A percentile compares a stretch with the other conserved stretches of the same genome.
These are phyloP conservation scores for Acrocyrtus sp. DNA, from an alignment of 2,888 invertebrate species.

Conservation along the genomic window DNA sequence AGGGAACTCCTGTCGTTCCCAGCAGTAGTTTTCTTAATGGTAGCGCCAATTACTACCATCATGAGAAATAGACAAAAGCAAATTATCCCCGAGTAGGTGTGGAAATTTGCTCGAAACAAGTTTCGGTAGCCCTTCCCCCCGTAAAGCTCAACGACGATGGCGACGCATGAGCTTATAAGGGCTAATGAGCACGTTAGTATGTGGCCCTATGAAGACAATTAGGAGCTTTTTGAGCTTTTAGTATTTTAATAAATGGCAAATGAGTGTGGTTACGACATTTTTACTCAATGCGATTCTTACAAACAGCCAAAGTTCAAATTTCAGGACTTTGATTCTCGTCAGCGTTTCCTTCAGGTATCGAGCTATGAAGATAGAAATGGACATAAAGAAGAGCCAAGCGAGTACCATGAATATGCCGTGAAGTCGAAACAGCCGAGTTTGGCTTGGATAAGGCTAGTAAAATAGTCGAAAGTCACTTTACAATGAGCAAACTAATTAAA, in stretches of 20 bases:
- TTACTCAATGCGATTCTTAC: slow-evolving; percentile 7
- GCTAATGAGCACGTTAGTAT: neutral
- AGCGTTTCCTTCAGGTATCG: slow-evolving; percentile 51
- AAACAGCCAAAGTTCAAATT: slow-evolving; percentile 27
- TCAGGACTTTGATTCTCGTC: neutral
- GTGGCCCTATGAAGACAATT: slow-evolving; percentile 5
- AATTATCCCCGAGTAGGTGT: slow-evolving; percentile 17
- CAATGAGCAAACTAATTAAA: neutral
- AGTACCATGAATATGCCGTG: slow-evolving; percentile 42
- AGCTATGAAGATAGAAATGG: slow-evolving; percentile 29
- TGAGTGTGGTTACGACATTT: neutral
- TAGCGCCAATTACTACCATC: neutral
- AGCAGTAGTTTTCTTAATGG: neutral
- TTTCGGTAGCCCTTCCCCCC: slow-evolving; percentile 2
- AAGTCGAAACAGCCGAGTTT: slow-evolving; percentile 9
- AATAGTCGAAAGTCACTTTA: neutral
- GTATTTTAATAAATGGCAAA: neutral
- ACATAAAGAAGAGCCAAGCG: slow-evolving; percentile 32
- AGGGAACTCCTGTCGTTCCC: neutral
- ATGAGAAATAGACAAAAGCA: neutral
- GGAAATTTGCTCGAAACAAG: slow-evolving; percentile 30
- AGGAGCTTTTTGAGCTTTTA: neutral
- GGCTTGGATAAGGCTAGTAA: slow-evolving; percentile 12
- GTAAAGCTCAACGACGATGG: neutral
- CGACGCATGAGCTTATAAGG: neutral